Base-by-base conservation (phyloP, 2,113 vertebrate genomes). In the Myotis davidii region DNA sequence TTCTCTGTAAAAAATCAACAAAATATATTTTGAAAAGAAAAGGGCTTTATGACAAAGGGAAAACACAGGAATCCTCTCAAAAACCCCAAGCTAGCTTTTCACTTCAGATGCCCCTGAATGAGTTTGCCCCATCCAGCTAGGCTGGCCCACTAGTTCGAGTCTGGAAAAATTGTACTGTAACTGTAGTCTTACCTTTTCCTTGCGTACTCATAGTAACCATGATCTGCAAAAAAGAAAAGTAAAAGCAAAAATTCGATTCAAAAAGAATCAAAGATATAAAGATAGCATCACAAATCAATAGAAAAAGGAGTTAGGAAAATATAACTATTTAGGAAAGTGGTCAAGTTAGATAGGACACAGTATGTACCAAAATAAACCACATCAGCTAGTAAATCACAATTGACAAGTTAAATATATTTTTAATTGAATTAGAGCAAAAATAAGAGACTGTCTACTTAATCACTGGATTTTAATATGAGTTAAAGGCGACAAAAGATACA, bases 101-200 rank as follows among this genome's bases (percentile, higher is more conserved):
- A 54, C 10, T 52, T 74, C 37, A 34, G 56, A 86, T 50, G 23
- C 20, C 42, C 54, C 54, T 45, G 42, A 20, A 0, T 64, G 70
- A 95, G 29, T 74, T 34, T 3, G 13, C 12, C 21, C 78, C 29
- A 4, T 61, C 27, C n/a, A 73, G 79, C 69, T 4, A 37, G 17
- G 42, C 48, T 65, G 65, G 34, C 37, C 42, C 21, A 69, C 14
- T 14, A 25, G 17, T 23, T 65, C 3, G 32, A 27, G 29, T 76
- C 25, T 54, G 21, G 70, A 21, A 88, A 39, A 89, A 85, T 0
- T 50, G 6, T 52, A 73, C 16, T 34, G 10, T 2, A 56, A 8
- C 13, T 72, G 9, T 1, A 21, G 17, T 37, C 97, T 98, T 97
- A 97, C 97, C 97, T 9, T 96, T 69, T 97, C 50, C 34, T 95